phyloP scores from a whole-genome alignment of 1,140 invertebrate species.

The Lysiphlebus fabarum region DNA sequence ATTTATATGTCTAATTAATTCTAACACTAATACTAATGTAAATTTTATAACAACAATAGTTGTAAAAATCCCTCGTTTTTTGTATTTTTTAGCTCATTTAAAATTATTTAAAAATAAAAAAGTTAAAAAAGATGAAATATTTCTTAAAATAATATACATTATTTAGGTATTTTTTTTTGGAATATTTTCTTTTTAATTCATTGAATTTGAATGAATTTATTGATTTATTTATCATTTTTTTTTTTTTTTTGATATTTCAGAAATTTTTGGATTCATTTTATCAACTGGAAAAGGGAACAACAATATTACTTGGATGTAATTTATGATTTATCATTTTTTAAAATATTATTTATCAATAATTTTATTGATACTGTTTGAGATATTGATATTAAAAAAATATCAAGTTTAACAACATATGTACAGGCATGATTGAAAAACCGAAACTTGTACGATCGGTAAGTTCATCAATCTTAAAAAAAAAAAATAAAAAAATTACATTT shows the following conservation, averaged over 20 bases:
- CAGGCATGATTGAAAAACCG: slow-evolving; percentile 42
- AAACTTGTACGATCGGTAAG: slow-evolving; percentile 43
- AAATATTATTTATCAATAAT: not conserved
- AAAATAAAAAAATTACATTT: no score
- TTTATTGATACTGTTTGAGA: slow-evolving; percentile 2
- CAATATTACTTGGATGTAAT: slow-evolving; percentile 10
- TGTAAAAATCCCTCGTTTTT: no score
- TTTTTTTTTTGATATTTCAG: slow-evolving; percentile 16
- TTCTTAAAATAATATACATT: no score
- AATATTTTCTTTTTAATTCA: slow-evolving; percentile 3
- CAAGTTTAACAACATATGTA: slow-evolving; percentile 14
- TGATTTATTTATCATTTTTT: slow-evolving; percentile 1
- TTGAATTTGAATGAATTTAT: slow-evolving; percentile 1
- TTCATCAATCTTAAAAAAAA: slow-evolving; percentile 10
- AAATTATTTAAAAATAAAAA: not conserved
- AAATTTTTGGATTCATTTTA: slow-evolving; percentile 15
- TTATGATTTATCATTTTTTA: slow-evolving; percentile 13
- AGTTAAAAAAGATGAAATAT: no score
- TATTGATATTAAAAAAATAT: slow-evolving; percentile 9
- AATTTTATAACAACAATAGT: no score
- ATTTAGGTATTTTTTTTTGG: not conserved
- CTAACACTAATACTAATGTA: no score
- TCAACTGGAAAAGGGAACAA: slow-evolving; percentile 13
- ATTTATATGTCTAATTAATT: no score
- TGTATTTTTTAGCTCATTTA: no score